Percentiles rank a stretch among this genome's conserved stretches.
phyloP scores from a whole-genome alignment of 2,797 vertebrate species.

The Pseudochromis fuscus region DNA sequence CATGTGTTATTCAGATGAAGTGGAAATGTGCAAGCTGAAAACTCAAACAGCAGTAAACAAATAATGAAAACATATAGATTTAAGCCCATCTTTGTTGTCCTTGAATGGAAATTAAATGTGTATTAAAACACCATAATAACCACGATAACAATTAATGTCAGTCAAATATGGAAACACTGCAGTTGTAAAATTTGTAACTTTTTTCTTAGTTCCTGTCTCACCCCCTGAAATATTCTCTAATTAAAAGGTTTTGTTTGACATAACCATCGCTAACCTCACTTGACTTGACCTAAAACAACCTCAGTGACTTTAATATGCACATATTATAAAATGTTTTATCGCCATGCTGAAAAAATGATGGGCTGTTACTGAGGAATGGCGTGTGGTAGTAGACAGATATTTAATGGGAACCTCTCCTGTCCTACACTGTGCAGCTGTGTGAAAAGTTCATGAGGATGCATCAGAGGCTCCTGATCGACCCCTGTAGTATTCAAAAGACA shows the following conservation, averaged over 20 bases:
- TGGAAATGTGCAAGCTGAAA: neutral
- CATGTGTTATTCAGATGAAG: neutral
- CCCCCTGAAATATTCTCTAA: neutral
- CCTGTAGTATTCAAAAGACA: too few relatives aligned
- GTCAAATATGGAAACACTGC: too few relatives aligned
- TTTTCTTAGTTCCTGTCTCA: neutral
- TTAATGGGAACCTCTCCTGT: too few relatives aligned
- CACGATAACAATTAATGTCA: too few relatives aligned
- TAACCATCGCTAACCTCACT: neutral
- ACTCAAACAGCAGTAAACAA: neutral
- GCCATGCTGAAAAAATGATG: neutral
- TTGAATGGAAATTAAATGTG: neutral
- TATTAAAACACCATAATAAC: too few relatives aligned
- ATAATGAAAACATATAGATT: neutral
- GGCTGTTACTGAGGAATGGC: too few relatives aligned
- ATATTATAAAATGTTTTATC: neutral
- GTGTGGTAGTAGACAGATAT: neutral
- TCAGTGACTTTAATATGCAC: neutral
- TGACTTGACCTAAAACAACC: constrained; percentile 1
- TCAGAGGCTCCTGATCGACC: too few relatives aligned
- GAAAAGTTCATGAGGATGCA: too few relatives aligned
- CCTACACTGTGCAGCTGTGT: too few relatives aligned
- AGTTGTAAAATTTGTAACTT: too few relatives aligned
- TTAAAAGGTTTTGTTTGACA: neutral
- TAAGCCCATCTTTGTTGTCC: neutral